phyloP scores from a whole-genome alignment of 2,888 invertebrate genomes.

The Dicyrtomina minuta region DNA sequence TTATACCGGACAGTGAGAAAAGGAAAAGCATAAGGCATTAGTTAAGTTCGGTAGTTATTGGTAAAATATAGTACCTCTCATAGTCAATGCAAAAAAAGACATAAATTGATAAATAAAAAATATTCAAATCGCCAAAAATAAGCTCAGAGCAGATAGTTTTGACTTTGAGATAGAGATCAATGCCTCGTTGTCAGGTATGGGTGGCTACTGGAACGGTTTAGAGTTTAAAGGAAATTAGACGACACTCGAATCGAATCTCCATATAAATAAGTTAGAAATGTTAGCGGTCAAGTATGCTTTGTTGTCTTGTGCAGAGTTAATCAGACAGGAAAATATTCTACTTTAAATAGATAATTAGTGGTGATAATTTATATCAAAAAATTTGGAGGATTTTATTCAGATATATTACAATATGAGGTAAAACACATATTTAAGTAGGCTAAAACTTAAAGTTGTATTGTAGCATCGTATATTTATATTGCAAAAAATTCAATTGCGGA shows the following conservation, averaged over 20 bases:
- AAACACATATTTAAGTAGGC: background rate
- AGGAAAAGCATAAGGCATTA: background rate
- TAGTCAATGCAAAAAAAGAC: background rate
- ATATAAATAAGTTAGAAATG: background rate
- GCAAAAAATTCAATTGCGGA: background rate
- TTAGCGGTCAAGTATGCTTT: too few species aligned
- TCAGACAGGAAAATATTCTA: background rate
- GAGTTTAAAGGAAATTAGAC: background rate
- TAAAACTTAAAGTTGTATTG: background rate
- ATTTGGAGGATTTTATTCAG: background rate
- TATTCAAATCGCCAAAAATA: background rate
- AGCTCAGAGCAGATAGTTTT: background rate
- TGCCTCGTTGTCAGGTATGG: background rate
- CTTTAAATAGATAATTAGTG: background rate
- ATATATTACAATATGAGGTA: background rate
- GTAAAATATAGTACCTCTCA: background rate
- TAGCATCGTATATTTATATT: constrained; percentile 2
- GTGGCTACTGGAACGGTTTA: background rate
- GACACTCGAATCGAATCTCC: background rate
- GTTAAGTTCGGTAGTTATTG: background rate
- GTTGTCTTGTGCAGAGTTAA: background rate
- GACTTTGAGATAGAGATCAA: too few species aligned
- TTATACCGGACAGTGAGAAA: background rate
- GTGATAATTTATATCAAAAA: constrained; percentile 2
- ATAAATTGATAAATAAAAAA: background rate